A percentile compares a stretch with the other conserved stretches of the same genome.
Conservation (phyloP, 2,888 invertebrate genomes). For the Macaria notata region DNA sequence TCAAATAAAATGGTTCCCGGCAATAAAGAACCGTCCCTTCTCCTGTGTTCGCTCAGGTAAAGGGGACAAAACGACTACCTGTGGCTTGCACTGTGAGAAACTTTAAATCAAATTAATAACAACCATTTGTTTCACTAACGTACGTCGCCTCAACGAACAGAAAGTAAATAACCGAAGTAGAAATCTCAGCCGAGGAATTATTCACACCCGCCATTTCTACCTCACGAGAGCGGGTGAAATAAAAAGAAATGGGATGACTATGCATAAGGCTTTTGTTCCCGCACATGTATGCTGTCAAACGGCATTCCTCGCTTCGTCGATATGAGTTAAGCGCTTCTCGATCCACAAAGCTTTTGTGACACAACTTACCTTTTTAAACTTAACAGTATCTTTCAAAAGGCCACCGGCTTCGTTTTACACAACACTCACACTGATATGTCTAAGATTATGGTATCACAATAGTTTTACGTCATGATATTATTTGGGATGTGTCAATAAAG, state of each 20-base stretch:
- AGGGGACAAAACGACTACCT: slow-evolving; percentile 65
- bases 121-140: slow-evolving; percentile 45
- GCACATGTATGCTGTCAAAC: slow-evolving; percentile 80
- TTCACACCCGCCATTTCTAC: slow-evolving; percentile 41
- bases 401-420: slow-evolving; percentile 56
- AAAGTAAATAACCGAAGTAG: slow-evolving; percentile 10
- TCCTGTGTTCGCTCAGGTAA: slow-evolving; percentile 67
- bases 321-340: slow-evolving; percentile 75
- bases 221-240: slow-evolving; percentile 62
- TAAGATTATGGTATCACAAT: slow-evolving; percentile 51
- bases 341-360: slow-evolving; percentile 75
- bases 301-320: slow-evolving; percentile 78
- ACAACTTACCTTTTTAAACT: slow-evolving; percentile 79
- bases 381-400: slow-evolving; percentile 72
- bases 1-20: slow-evolving; percentile 61
- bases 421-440: slow-evolving; percentile 63
- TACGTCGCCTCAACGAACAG: slow-evolving; percentile 1
- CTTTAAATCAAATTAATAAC: slow-evolving; percentile 42
- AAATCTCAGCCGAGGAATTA: slow-evolving; percentile 32
- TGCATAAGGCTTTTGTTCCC: slow-evolving; percentile 80
- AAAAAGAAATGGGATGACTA: slow-evolving; percentile 73
- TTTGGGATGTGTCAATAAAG: slow-evolving; percentile 58
- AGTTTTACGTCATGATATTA: slow-evolving; percentile 66
- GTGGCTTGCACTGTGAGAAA: slow-evolving; percentile 56
- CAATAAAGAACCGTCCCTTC: slow-evolving; percentile 66